These are phyloP conservation scores for Eclectus roratus DNA, from an alignment of 2,113 vertebrate species.

Conservation along the genomic window DNA sequence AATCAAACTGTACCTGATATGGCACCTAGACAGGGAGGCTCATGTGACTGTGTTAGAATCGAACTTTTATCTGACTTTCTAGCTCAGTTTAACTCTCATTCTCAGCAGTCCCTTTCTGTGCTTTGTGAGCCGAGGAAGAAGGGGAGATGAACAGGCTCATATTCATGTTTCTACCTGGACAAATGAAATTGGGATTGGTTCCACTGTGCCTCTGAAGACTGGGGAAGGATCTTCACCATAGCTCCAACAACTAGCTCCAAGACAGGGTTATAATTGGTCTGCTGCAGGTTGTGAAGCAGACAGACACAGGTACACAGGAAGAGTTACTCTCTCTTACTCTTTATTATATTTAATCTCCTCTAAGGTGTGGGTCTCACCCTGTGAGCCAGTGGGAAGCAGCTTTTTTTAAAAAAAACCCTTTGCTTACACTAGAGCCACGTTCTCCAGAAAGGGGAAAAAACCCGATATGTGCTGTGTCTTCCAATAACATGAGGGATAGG, in stretches of 20 bases:
- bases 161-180: not conserved
- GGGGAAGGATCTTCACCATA: not conserved
- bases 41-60: not conserved
- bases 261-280: not conserved
- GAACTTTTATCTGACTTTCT: not conserved
- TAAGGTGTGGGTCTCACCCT: not conserved
- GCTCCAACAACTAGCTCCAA: not conserved
- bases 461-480: not conserved
- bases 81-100: not conserved
- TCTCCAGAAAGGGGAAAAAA: not conserved
- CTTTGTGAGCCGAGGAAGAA: not conserved
- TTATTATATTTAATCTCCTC: not conserved
- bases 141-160: not conserved
- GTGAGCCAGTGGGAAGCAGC: not conserved
- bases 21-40: not conserved
- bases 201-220: not conserved
- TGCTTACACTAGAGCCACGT: not conserved
- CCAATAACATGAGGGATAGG: not conserved
- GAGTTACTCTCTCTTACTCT: not conserved
- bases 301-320: not conserved
- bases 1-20: not conserved
- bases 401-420: not conserved
- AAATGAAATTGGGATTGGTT: not conserved
- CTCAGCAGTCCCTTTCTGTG: not conserved
- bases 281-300: not conserved